A percentile compares a stretch with the other conserved stretches of the same genome.
Conservation (phyloP, 2,888 invertebrate genomes). For the Callosobruchus maculatus region DNA sequence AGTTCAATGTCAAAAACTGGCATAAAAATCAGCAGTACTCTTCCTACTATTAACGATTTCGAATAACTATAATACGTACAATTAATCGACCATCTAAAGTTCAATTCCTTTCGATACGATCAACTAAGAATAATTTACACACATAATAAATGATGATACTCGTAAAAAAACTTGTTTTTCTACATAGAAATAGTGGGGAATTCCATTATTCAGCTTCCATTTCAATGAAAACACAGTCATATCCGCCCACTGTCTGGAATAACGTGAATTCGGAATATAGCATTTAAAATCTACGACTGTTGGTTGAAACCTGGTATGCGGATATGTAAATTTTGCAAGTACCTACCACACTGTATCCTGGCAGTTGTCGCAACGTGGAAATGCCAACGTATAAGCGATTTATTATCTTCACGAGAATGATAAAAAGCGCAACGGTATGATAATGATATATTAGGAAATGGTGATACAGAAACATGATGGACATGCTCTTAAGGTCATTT, state of each 20-base stretch:
- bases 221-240: background rate
- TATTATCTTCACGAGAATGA: no score
- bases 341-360: no score
- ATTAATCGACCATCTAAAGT: background rate
- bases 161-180: background rate
- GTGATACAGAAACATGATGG: no score
- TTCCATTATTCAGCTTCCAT: background rate
- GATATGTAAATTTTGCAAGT: background rate
- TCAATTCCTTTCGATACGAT: background rate
- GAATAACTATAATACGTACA: background rate
- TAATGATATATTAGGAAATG: no score
- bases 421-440: no score
- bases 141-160: background rate
- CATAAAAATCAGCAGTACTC: background rate
- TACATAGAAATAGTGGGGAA: background rate
- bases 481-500: no score
- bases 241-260: background rate
- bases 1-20: background rate
- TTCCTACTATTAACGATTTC: background rate
- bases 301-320: background rate
- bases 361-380: no score
- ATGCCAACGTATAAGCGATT: no score
- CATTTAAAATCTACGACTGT: background rate
- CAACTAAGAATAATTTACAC: background rate
- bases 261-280: background rate